Conservation (phyloP, 1,140 invertebrate genomes). For the Scaptomyza montana region DNA sequence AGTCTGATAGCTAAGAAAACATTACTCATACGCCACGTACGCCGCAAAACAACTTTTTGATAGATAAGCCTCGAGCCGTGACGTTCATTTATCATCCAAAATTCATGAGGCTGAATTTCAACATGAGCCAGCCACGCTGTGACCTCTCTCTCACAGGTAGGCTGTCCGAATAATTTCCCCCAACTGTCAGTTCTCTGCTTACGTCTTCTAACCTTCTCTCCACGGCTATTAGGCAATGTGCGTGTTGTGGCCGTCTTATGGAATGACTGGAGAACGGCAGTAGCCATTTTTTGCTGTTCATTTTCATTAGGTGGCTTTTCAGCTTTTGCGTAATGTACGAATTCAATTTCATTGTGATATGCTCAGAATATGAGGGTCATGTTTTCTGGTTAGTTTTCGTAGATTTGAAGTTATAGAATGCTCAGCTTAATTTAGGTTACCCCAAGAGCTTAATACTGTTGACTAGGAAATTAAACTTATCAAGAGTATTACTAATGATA, state of each 20-base stretch:
- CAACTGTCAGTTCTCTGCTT: not conserved
- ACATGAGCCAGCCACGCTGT: slow-evolving; percentile 34
- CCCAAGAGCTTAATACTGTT: too few relatives aligned
- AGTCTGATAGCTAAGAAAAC: slow-evolving; percentile 28
- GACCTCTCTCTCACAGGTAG: slow-evolving; percentile 51
- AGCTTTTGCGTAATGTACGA: slow-evolving; percentile 69
- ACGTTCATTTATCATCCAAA: slow-evolving; percentile 79
- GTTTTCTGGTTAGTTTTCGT: not conserved
- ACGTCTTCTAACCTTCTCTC: not conserved
- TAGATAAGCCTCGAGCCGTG: slow-evolving; percentile 70
- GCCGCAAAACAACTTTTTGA: slow-evolving; percentile 53
- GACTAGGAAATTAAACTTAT: too few relatives aligned
- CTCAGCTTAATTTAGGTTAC: too few relatives aligned
- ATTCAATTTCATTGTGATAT: slow-evolving; percentile 61
- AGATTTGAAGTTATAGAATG: not conserved
- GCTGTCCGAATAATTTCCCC: slow-evolving; percentile 1
- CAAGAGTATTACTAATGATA: slow-evolving; percentile 11
- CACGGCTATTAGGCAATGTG: slow-evolving; percentile 33
- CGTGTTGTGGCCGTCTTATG: slow-evolving; percentile 48
- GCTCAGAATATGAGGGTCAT: not conserved
- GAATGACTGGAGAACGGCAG: slow-evolving; percentile 1
- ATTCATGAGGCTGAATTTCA: slow-evolving; percentile 75
- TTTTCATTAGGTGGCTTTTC: slow-evolving; percentile 48
- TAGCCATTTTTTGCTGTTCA: slow-evolving; percentile 11
- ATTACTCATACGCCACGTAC: slow-evolving; percentile 77